Evolutionary conservation across 2,797 vertebrate species (phyloP), one percentile per base, ranked within the genome.

Genomic region (Gallinago nigripennis): DNA sequence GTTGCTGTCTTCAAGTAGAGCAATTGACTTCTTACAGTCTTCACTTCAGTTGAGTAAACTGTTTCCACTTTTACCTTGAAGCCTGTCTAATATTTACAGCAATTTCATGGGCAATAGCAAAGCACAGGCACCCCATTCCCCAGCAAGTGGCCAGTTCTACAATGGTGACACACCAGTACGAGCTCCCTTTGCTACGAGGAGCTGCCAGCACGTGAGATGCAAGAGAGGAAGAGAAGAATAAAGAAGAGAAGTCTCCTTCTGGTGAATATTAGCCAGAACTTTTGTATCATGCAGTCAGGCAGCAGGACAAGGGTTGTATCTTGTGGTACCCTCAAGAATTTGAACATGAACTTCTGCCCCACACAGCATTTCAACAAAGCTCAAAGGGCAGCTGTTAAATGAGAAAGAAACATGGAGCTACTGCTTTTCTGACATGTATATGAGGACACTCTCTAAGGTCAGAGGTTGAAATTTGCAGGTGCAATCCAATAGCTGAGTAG

Each of bases 101-200:
- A 35, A 76, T 84, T 91, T 82, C 61, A 87, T 4, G 41, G 60
- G 71, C 43, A 80, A 35, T 14, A 63, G 75, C 39, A 78, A 77
- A 81, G n/a, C 57, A n/a, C 31, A 8, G 61, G 28, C 54, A 85
- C 6, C 45, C 53, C 30, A 25, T 35, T 90, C 30, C 33, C 50
- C 43, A 61, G 57, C 45, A 89, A 87, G 18, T 4, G 27, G 61
- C 61, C 61, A 75, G 15, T 75, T 88, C 46, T 71, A 30, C 31
- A 78, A 10, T 0, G 7, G 41, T 45, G 68, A 80, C 53, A 46
- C 0, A 0, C n/a, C 75, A 79, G 56, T 12, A 41, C 2, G 28
- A 78, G 46, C 51, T 68, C 43, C 46, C 41, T 86, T 45, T 65
- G 82, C 66, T 27, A 69, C 28, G 12, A 73, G 6, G 18, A 90